A percentile compares a stretch with the other conserved stretches of the same genome.
Evolutionary conservation across 2,888 invertebrate genomes (phyloP).

Genomic region (Therioaphis trifolii): DNA sequence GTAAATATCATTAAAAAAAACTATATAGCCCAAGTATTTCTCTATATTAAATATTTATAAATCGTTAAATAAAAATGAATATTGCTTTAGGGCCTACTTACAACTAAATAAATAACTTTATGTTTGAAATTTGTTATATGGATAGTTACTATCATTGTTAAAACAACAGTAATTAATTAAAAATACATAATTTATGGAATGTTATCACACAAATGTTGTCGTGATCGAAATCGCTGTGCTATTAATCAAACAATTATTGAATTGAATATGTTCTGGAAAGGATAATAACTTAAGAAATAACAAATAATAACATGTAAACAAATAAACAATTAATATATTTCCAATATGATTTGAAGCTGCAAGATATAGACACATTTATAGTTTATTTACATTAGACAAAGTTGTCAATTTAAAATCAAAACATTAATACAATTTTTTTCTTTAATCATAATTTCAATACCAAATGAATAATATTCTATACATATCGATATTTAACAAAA

Average conservation of each 20-base stretch:
- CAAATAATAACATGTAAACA: constrained; percentile 15
- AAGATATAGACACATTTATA: constrained; percentile 29
- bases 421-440: background rate
- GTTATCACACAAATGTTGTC: background rate
- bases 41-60: no score
- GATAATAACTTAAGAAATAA: background rate
- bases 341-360: constrained; percentile 37
- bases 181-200: background rate
- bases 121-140: no score
- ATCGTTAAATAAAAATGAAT: no score
- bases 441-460: background rate
- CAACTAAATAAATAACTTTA: no score
- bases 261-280: background rate
- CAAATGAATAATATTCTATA: background rate
- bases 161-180: no score
- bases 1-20: no score
- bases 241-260: background rate
- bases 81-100: no score
- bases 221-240: background rate
- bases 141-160: no score
- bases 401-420: background rate
- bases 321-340: constrained; percentile 44
- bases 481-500: constrained; percentile 15
- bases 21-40: no score
- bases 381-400: constrained; percentile 45